Base-by-base conservation (phyloP, 2,113 vertebrate genomes). In the Paramormyrops kingsleyae region DNA sequence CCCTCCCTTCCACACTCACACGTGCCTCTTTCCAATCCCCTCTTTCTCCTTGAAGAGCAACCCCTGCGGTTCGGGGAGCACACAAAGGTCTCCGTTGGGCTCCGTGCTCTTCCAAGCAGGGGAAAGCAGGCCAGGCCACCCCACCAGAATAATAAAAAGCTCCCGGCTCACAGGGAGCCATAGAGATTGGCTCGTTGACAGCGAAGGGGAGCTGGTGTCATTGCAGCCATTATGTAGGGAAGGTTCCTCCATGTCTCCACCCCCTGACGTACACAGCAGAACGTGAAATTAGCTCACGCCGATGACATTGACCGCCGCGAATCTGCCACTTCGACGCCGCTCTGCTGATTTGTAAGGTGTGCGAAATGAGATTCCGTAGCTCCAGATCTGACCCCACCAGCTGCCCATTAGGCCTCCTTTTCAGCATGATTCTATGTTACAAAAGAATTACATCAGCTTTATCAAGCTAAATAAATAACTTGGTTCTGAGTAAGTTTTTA, bases 21-120 rank as follows among this genome's bases (percentile, higher is more conserved):
- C 85, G 31, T 50, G 44, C 50, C 24, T 50, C 3, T 12, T 84
- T 31, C 49, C 85, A 52, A 50, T 15, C 49, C 84, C n/a, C 24
- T 62, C 84, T 52, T 46, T 53, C 49, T 53, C 85, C 85, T 87
- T 87, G 85, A 35, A 87, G 49, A 87, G 24, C 85, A 12, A n/a
- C 50, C 50, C 15, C 35, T 53, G 50, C 5, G 13, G 50, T 53
- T 35, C 42, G 31, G 31, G 47, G 31, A 56, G 85, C 15, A 6
- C 50, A 87, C n/a, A 53, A 87, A 53, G 49, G 47, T 52, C 47
- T 52, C 50, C 15, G 50, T 8, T 52, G 49, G 85, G 44, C 24
- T 47, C 19, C n/a, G 44, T 6, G 9, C 44, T 56, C 47, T 53
- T 19, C 47, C 47, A 12, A 17, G 50, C 44, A 87, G 85, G 80